Base-by-base conservation (phyloP, 2,888 invertebrate genomes). In the Itoplectis maculator region DNA sequence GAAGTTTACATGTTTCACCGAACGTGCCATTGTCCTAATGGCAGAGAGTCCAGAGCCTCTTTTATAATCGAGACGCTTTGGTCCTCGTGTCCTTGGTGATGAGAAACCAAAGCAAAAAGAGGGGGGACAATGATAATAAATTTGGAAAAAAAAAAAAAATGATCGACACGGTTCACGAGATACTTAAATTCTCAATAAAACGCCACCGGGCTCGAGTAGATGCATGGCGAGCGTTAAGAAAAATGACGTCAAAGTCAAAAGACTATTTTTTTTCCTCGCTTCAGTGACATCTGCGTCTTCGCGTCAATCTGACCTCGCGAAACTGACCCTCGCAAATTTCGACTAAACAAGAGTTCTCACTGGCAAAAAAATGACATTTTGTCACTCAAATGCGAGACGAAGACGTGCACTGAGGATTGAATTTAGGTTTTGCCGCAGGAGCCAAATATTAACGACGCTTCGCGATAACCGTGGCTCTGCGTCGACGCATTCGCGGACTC, bases 121-220 rank as follows among this genome's bases (percentile, higher is more conserved):
- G 86, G 86, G 86, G 83, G 85, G 84, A 76, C 77, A 23, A 9
- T 35, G 18, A n/a, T 56, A 47, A 47, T 23, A 54, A 65, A 54
- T 45, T 29, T 15, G 37, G 45, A 47, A 40, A 54, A 65, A 54
- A 54, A 47, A 47, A 40, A 54, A 54, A 65, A 54, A 54, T 29
- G 5, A 15, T 61, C 29, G 9, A 45, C 11, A 42, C 42, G 61
- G 54, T 66, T 59, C n/a, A 59, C 18, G 63, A 63, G 18, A 68
- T n/a, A 40, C 87, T 88, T 89, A 87, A 82, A 89, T 89, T 92
- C 92, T 92, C 92, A 92, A 92, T 92, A 92, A 92, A 92, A 92
- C 92, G 92, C 92, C 92, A 88, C 92, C 92, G 92, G 90, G 90
- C 90, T 90, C 86, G 86, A 86, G 89, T 90, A 90, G 89, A 90